A percentile compares a stretch with the other conserved stretches of the same genome.
Evolutionary conservation across 2,888 invertebrate genomes (phyloP).

Genomic region (Luffia ferchaultella): DNA sequence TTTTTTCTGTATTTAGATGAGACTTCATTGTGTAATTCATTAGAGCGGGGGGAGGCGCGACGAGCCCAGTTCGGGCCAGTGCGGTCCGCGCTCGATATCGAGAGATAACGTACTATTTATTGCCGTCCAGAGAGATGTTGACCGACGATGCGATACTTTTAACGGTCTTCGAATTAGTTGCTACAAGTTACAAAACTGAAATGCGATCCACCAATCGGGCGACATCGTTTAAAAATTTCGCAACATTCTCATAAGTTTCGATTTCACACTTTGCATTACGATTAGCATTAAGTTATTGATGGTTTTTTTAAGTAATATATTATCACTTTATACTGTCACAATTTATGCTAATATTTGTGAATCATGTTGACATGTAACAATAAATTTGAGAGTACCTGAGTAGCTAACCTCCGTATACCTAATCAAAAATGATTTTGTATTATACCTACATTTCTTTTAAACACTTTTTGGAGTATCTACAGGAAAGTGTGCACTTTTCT

Average conservation of each 20-base stretch:
- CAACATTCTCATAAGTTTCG: constrained; percentile 4
- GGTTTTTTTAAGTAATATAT: no score
- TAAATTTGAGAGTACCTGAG: no score
- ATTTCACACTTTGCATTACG: constrained; percentile 5
- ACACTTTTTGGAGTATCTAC: no score
- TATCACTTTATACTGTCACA: no score
- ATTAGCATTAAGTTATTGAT: no score
- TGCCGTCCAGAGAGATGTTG: constrained; percentile 51
- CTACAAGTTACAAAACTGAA: constrained; percentile 31
- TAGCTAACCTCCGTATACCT: no score
- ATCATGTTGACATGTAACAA: no score
- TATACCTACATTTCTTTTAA: no score
- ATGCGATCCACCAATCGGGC: not conserved
- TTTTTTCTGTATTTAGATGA: constrained; percentile 68
- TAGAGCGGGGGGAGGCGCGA: constrained; percentile 47
- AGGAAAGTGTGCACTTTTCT: no score
- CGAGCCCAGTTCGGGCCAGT: constrained; percentile 24
- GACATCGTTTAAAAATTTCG: no score
- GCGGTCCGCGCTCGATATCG: constrained; percentile 55
- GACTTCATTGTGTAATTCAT: constrained; percentile 67
- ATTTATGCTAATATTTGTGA: no score
- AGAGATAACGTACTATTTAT: constrained; percentile 60
- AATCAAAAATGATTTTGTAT: no score
- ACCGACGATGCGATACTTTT: constrained; percentile 48
- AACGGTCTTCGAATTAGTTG: constrained; percentile 47